Conservation (phyloP, 2,113 vertebrate genomes). For the Murina feae region DNA sequence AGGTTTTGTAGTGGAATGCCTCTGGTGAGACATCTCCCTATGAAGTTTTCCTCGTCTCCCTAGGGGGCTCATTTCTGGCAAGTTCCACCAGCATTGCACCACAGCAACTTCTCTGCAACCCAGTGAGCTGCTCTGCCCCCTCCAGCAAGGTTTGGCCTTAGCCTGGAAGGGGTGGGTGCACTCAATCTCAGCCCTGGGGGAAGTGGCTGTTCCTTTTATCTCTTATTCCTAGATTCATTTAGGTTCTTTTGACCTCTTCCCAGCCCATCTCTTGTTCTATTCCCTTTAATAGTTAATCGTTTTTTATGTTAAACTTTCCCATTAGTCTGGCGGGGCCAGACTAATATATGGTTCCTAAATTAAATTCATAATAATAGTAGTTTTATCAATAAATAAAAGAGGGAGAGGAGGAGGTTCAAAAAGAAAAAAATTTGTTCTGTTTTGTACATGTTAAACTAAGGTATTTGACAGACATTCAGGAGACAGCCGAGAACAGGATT, state of each 20-base stretch:
- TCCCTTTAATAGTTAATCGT: background rate
- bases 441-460: background rate
- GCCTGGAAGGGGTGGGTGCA: background rate
- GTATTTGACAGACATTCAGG: background rate
- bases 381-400: background rate
- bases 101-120: background rate
- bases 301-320: background rate
- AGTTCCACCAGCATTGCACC: background rate
- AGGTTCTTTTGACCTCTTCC: background rate
- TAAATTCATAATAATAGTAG: background rate
- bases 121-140: too few relatives aligned
- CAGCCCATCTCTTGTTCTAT: background rate
- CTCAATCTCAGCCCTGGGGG: background rate
- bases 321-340: background rate
- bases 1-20: background rate
- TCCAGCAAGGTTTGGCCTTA: background rate
- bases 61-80: background rate
- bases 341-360: background rate
- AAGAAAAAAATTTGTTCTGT: background rate
- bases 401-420: background rate
- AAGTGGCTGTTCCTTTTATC: background rate
- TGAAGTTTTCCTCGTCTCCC: background rate
- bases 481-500: background rate
- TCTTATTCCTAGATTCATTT: background rate
- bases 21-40: background rate